A percentile compares a stretch with the other conserved stretches of the same genome.
phyloP scores from a whole-genome alignment of 2,797 vertebrate species.

The Diglossa cyanea region DNA sequence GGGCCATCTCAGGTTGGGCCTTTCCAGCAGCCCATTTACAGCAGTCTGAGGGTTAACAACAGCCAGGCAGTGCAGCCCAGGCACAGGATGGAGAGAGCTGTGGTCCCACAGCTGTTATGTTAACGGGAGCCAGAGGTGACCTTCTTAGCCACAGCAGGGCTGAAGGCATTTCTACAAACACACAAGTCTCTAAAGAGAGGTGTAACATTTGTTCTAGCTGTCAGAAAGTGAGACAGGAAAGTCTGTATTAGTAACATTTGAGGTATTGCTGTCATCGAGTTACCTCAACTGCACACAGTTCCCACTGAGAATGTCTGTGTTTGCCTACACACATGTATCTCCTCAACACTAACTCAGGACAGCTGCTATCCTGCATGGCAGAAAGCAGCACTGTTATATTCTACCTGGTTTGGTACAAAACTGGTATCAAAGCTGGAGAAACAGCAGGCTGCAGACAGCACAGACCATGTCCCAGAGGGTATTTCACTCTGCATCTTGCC shows the following conservation, averaged over 20 bases:
- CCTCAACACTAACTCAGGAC: neutral
- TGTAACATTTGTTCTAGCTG: neutral
- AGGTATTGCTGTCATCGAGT: neutral
- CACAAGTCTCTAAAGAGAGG: neutral
- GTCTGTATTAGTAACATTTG: neutral
- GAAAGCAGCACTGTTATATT: neutral
- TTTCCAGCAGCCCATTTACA: neutral
- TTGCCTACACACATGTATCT: rapidly evolving
- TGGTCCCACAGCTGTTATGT: neutral
- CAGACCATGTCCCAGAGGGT: neutral
- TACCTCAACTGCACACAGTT: neutral
- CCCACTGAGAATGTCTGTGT: neutral
- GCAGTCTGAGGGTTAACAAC: neutral
- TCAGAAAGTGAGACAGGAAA: neutral
- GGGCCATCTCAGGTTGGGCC: rapidly evolving
- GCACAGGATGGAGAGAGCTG: neutral
- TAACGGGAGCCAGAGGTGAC: neutral
- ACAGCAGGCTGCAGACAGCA: neutral
- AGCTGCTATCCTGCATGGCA: neutral
- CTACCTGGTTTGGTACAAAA: neutral
- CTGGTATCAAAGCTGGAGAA: neutral
- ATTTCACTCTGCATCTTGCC: neutral
- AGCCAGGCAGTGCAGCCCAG: neutral
- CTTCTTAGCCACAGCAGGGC: neutral
- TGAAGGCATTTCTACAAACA: neutral